Base-by-base conservation (phyloP, 2,113 vertebrate species). In the Indri indri region DNA sequence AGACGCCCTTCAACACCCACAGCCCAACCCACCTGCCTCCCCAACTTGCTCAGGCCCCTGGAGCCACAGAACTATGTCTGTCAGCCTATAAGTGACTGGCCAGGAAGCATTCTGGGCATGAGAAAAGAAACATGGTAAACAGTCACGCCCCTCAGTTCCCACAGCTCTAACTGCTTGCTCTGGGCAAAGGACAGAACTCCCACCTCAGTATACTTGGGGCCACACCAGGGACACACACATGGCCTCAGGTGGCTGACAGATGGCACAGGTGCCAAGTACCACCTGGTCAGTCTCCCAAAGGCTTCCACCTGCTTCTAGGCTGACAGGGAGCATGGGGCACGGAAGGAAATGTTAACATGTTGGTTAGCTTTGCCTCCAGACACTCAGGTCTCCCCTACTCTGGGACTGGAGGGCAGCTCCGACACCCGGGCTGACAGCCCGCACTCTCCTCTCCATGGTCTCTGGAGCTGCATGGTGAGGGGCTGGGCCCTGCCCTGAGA, bases 141-240 rank as follows among this genome's bases (percentile, higher is more conserved):
- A 95, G 37, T 61, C 42, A 84, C 2, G 7, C 1, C 40, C n/a
- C 94, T 91, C 5, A 22, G 42, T 81, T 91, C 57, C 90, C 52
- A 89, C 13, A 83, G 61, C 45, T 93, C 73, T 65, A 81, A 50
- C 40, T 91, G 27, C 47, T 79, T 74, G 63, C 20, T 94, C 57
- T 76, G 42, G 70, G n/a, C 91, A 42, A 96, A 85, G 65, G 34
- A 94, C 65, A 84, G 47, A 95, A 87, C 42, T 74, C n/a, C 83
- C 37, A 32, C 71, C 86, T 90, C 17, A 65, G 61, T 71, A 71
- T 54, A 74, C 57, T 47, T 76, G 70, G 45, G 20, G 22, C 61
- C 63, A 92, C 34, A 89, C 57, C 74, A 95, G 37, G 40, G 63
- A 95, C 13, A n/a, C n/a, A 95, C 61, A 86, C 1, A 2, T n/a